phyloP scores from a whole-genome alignment of 2,888 invertebrate genomes.

The Ernsta delagoae region DNA sequence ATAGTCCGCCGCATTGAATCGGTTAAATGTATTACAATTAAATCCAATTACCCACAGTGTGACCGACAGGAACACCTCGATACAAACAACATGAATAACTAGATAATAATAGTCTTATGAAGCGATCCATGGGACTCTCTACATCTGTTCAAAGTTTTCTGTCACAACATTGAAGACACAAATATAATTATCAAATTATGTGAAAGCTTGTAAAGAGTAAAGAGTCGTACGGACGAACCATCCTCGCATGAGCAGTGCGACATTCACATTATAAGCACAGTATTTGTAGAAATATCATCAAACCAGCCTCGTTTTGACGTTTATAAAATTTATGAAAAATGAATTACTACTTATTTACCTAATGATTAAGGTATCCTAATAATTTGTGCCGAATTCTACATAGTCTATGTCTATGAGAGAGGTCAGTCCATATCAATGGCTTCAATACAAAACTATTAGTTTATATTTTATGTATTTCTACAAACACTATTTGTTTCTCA shows the following conservation, averaged over 20 bases:
- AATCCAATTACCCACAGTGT: too few relatives aligned
- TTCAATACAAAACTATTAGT: slow-evolving; percentile 6
- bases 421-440: neutral
- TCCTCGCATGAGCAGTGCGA: slow-evolving; percentile 25
- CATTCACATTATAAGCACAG: slow-evolving; percentile 26
- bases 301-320: neutral
- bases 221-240: neutral
- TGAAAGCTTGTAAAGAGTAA: neutral
- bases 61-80: neutral
- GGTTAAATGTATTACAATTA: too few relatives aligned
- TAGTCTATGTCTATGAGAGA: slow-evolving; percentile 33
- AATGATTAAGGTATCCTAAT: neutral
- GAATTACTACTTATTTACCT: neutral
- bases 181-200: neutral
- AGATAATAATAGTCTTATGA: slow-evolving; percentile 28
- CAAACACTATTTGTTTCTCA: slow-evolving; percentile 47
- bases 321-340: neutral
- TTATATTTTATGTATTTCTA: slow-evolving; percentile 39
- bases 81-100: slow-evolving; percentile 25
- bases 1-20: too few relatives aligned
- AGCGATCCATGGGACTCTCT: slow-evolving; percentile 12
- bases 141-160: neutral
- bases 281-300: slow-evolving; percentile 25
- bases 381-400: slow-evolving; percentile 4
- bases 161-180: neutral